Conservation (phyloP, 2,113 vertebrate species). For the Ahaetulla prasina region DNA sequence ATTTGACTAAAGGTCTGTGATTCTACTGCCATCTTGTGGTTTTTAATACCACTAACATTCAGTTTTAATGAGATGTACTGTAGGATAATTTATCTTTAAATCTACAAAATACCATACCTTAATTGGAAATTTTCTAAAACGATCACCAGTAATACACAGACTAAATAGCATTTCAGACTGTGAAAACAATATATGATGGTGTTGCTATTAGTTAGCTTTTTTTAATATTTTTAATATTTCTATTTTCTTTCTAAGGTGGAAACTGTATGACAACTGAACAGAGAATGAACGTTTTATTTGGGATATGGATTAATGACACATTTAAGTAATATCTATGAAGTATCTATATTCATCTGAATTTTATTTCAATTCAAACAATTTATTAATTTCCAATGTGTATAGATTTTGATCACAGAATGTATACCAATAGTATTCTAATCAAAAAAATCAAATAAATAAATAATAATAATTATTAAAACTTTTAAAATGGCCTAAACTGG, state of each 20-base stretch:
- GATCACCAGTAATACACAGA: not conserved
- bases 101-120: not conserved
- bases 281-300: not conserved
- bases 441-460: too few species aligned
- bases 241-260: not conserved
- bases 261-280: not conserved
- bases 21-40: slow-evolving; percentile 1
- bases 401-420: not conserved
- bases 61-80: not conserved
- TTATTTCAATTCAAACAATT: not conserved
- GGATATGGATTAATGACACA: not conserved
- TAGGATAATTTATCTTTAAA: not conserved
- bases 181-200: not conserved
- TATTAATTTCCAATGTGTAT: not conserved
- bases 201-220: not conserved
- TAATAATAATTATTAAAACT: too few species aligned
- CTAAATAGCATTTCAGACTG: not conserved
- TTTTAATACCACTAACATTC: not conserved
- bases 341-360: not conserved
- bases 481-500: not conserved
- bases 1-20: not conserved
- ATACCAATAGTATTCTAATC: not conserved
- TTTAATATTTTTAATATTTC: not conserved
- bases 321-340: not conserved
- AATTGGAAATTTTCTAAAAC: not conserved